Conservation (phyloP, 2,113 vertebrate species). For the Ammospiza caudacuta region DNA sequence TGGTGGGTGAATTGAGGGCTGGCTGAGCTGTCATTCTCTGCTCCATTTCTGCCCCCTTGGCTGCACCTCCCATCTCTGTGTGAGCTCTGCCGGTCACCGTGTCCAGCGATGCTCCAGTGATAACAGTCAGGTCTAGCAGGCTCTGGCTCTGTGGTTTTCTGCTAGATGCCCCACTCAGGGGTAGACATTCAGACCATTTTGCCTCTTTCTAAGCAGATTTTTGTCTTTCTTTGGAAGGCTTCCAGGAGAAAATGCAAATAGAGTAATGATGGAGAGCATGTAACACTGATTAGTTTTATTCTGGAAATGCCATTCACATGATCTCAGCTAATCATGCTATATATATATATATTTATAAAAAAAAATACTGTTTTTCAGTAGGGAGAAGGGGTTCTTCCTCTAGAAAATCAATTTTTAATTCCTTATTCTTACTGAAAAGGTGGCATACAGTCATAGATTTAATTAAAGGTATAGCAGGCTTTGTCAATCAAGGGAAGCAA, state of each 20-base stretch:
- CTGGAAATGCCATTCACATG: slow-evolving; percentile 22
- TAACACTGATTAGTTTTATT: slow-evolving; percentile 49
- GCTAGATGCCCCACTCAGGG: neutral
- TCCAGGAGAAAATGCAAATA: slow-evolving; percentile 60
- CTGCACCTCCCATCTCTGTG: accelerated
- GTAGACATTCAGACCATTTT: neutral
- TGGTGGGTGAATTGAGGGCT: neutral
- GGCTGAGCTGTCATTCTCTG: neutral
- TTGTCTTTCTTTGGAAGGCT: slow-evolving; percentile 12
- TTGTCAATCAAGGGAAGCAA: slow-evolving; percentile 54
- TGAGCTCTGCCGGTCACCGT: accelerated
- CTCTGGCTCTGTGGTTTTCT: neutral
- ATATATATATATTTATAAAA: neutral
- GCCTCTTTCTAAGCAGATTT: neutral
- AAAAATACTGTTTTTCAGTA: neutral
- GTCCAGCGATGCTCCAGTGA: neutral
- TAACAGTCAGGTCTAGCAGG: neutral
- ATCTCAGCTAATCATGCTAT: slow-evolving; percentile 10
- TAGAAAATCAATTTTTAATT: slow-evolving; percentile 22
- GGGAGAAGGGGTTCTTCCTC: neutral
- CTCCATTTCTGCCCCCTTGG: neutral
- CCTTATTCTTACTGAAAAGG: slow-evolving; percentile 16
- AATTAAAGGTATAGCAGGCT: slow-evolving; percentile 63
- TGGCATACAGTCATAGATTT: slow-evolving; percentile 4
- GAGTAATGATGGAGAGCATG: neutral